phyloP scores from a whole-genome alignment of 1,140 invertebrate species.

The Megalopta genalis region DNA sequence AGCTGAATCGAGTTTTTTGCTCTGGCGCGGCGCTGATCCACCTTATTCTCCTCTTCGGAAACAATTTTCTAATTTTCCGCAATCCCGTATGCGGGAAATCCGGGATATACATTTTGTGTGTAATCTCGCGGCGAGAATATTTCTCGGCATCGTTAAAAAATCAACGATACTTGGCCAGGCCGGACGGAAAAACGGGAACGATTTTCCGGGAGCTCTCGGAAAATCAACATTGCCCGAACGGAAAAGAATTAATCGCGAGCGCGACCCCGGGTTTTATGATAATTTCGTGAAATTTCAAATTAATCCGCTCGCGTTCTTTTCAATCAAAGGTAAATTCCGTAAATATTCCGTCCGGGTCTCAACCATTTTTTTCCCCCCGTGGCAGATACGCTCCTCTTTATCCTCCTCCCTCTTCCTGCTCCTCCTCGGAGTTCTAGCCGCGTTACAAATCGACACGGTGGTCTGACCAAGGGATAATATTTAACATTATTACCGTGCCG shows the following conservation, averaged over 20 bases:
- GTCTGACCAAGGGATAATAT: slow-evolving; percentile 46
- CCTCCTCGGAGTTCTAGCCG: not conserved
- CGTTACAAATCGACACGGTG: slow-evolving; percentile 22
- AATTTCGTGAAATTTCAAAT: slow-evolving; percentile 38
- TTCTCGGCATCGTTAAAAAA: slow-evolving; percentile 27
- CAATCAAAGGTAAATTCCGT: slow-evolving; percentile 17
- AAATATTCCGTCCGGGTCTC: not conserved
- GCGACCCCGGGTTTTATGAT: not conserved
- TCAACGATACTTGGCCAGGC: not conserved
- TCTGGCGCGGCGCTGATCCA: not conserved
- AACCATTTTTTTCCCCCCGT: too few species aligned
- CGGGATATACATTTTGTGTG: slow-evolving; percentile 29
- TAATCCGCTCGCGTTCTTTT: not conserved
- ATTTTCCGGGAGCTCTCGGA: slow-evolving; percentile 26
- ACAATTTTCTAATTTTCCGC: slow-evolving; percentile 45
- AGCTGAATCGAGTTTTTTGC: not conserved
- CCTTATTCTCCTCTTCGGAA: not conserved
- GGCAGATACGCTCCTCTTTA: too few species aligned
- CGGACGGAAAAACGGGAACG: slow-evolving; percentile 32
- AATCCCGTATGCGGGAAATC: slow-evolving; percentile 22
- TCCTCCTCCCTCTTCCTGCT: not conserved
- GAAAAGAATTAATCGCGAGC: slow-evolving; percentile 14
- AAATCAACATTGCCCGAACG: slow-evolving; percentile 46
- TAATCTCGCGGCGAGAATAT: slow-evolving; percentile 40
- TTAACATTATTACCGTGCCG: slow-evolving; percentile 51